Percentiles rank a stretch among this genome's conserved stretches.
Conservation (phyloP, 2,113 vertebrate genomes). For the Motacilla alba region DNA sequence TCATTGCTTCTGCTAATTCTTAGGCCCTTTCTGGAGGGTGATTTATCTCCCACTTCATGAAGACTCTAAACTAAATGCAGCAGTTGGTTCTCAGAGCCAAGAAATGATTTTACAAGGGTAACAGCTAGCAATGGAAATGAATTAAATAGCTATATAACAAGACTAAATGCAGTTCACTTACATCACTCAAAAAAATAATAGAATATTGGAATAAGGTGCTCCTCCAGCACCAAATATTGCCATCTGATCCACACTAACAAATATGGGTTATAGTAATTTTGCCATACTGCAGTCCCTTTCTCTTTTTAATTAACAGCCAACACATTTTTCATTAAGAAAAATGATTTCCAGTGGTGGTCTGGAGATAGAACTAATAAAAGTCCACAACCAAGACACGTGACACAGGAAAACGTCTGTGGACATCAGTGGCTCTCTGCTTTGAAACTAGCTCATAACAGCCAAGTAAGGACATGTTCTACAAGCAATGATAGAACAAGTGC, state of each 20-base stretch:
- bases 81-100: background rate
- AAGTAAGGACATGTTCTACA: background rate
- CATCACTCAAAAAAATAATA: background rate
- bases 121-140: background rate
- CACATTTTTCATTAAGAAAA: background rate
- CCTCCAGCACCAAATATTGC: background rate
- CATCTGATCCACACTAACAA: background rate
- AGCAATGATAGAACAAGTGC: background rate
- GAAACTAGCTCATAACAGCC: background rate
- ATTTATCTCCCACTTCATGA: background rate
- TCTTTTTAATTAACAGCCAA: background rate
- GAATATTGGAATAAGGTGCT: background rate
- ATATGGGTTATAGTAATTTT: background rate
- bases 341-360: background rate
- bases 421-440: background rate
- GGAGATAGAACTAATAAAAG: background rate
- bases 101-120: background rate
- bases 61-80: background rate
- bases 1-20: background rate
- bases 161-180: background rate
- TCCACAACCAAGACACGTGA: background rate
- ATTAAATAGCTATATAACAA: background rate
- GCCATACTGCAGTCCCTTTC: background rate
- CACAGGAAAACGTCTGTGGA: background rate
- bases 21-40: background rate